Base-by-base conservation (phyloP, 2,113 vertebrate species). In the Nycticryphes semicollaris region DNA sequence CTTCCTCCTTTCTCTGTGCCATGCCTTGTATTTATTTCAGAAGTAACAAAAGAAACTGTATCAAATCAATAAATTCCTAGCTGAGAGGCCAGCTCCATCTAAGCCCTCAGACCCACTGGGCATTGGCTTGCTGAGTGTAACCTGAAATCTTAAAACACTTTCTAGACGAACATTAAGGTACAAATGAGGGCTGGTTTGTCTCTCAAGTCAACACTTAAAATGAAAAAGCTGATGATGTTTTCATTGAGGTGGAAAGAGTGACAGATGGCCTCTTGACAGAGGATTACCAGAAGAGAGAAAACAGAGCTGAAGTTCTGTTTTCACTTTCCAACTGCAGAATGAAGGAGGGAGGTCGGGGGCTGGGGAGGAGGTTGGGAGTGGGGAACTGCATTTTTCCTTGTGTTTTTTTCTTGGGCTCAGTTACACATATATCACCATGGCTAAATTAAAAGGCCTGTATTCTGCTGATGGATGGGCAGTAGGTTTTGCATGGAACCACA, bases 31-130 rank as follows among this genome's bases (percentile, higher is more conserved):
- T 91, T 96, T 72, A 78, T 91, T 96, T 95, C 97, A 96, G 87
- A 94, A 97, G 97, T 96, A 98, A 98, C 96, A 97, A 96, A 97
- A 98, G 96, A 97, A 97, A 94, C 93, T 97, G 96, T 98, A 97
- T 94, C 97, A 96, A 98, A 98, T 98, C 96, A 96, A 95, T 97
- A 95, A 97, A 94, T 91, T 97, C 94, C 47, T 94, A 93, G 62
- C 94, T 87, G 94, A 97, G 96, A 94, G 90, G 85, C 92, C 87
- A 89, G 64, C 69, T 94, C 84, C n/a, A 6, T 37, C 33, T 91
- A 96, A 97, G 90, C 93, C 93, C 92, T 95, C 95, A 82, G 16
- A 96, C 93, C 95, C 97, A 98, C 68, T 62, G 76, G 95, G 96
- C 97, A 96, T 39, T 20, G 79, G 83, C 95, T 97, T 96, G 93